Percentiles rank a stretch among this genome's conserved stretches.
Conservation (phyloP, 2,797 vertebrate genomes). For the Myoxocephalus aenaeus region DNA sequence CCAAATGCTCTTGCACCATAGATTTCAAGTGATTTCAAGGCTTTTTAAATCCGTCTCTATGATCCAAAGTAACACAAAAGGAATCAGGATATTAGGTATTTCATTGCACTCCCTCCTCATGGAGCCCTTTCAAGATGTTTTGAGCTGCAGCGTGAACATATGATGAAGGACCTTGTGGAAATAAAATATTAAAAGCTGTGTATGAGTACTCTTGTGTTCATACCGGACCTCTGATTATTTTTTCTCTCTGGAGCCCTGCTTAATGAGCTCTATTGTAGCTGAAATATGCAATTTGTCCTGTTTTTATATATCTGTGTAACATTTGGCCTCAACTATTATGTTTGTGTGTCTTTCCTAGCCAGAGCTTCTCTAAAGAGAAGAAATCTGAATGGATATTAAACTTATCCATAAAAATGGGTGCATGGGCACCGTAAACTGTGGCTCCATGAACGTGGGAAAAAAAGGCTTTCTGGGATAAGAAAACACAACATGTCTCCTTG, state of each 20-base stretch:
- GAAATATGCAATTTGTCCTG: neutral
- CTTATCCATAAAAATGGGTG: neutral
- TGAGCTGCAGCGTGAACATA: neutral
- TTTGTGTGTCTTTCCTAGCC: neutral
- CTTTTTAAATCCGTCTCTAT: neutral
- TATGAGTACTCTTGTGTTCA: neutral
- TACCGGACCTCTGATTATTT: neutral
- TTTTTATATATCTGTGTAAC: neutral
- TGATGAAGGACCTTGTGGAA: conserved; percentile 1
- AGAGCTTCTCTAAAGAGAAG: neutral
- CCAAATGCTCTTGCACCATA: too few species aligned
- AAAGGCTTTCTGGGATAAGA: neutral
- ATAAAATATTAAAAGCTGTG: neutral
- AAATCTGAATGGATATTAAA: conserved; percentile 20
- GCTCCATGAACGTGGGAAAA: neutral
- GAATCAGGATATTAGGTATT: neutral
- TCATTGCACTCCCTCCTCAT: neutral
- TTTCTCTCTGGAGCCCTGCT: neutral
- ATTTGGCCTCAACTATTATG: conserved; percentile 4
- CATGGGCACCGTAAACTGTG: neutral
- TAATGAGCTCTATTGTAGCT: neutral
- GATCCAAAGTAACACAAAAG: neutral
- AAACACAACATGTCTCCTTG: neutral
- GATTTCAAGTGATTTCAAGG: neutral
- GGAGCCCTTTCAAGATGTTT: neutral